Evolutionary conservation across 2,797 vertebrate genomes (phyloP), one percentile per base, ranked within the genome.

Genomic region (Bovichtus variegatus): DNA sequence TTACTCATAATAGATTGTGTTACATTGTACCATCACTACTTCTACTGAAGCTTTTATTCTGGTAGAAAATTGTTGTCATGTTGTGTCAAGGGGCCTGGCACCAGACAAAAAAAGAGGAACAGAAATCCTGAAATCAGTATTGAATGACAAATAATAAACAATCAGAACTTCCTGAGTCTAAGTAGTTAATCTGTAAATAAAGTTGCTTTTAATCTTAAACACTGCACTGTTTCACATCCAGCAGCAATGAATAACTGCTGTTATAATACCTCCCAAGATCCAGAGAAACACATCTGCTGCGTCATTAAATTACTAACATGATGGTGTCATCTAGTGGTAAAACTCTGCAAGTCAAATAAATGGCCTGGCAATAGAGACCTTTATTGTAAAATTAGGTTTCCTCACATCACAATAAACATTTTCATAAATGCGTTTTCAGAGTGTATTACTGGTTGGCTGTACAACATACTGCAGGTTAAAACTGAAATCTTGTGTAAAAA

Each of bases 301-400:
- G 6, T 25, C 19, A 13, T 21, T 13, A n/a, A 27, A 62, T 10
- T 0, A n/a, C 23, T 31, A 25, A 34, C 53, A 47, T 34, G 18
- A 69, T 58, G 57, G 78, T 57, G 80, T 12, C 93, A 88, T 83
- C 92, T 91, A 85, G 89, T 94, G 93, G 87, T 49, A 2, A 77
- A 74, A 83, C 9, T 21, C 9, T 12, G 25, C 7, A 76, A 54
- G 29, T 29, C 9, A 68, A 74, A 65, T 7, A 12, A 25, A 15
- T 13, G 10, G 16, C 53, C 71, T 57, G 71, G 44, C 7, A 68
- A 63, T 15, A 12, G 3, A 64, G 18, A 64, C 44, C 53, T 90
- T 95, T 95, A 95, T 94, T 94, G 82, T 86, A 90, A 91, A 91
- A 88, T 81, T 58, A 62, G 44, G 5, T 78, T 78, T 55, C 25